Evolutionary conservation across 1,140 invertebrate species (phyloP).

Genomic region (Drosophila hydei): DNA sequence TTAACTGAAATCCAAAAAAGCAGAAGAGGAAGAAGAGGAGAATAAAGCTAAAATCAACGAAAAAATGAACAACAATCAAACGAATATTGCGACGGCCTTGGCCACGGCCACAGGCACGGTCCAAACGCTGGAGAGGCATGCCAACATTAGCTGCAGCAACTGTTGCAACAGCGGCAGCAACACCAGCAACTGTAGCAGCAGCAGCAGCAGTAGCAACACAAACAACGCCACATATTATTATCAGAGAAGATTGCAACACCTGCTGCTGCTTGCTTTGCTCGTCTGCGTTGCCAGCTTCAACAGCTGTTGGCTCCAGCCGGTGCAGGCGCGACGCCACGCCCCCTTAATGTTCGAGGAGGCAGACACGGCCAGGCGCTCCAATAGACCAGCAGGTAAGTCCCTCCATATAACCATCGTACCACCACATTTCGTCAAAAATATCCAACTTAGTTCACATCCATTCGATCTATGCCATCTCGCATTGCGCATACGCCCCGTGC

Average conservation of each 20-base stretch:
- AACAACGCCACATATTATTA: conserved; percentile 15
- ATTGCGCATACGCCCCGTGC: conserved; percentile 42
- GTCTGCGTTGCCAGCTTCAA: conserved; percentile 43
- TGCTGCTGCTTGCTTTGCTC: conserved; percentile 68
- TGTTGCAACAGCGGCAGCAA: conserved; percentile 12
- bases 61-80: conserved; percentile 62
- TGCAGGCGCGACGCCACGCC: conserved; percentile 72
- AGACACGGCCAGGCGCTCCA: conserved; percentile 74
- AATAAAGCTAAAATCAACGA: conserved; percentile 8
- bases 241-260: conserved; percentile 51
- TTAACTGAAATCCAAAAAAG: neutral
- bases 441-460: neutral
- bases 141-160: conserved; percentile 12
- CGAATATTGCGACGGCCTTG: conserved; percentile 40
- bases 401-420: neutral
- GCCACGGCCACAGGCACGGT: conserved; percentile 69
- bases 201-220: conserved; percentile 19
- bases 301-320: conserved; percentile 40
- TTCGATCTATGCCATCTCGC: neutral
- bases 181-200: conserved; percentile 23
- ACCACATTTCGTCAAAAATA: neutral
- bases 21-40: neutral
- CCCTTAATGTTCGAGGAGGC: conserved; percentile 78
- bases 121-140: conserved; percentile 39
- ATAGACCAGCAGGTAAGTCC: conserved; percentile 79